Evolutionary conservation across 2,888 invertebrate species (phyloP).

Genomic region (Megalurothrips usitatus): DNA sequence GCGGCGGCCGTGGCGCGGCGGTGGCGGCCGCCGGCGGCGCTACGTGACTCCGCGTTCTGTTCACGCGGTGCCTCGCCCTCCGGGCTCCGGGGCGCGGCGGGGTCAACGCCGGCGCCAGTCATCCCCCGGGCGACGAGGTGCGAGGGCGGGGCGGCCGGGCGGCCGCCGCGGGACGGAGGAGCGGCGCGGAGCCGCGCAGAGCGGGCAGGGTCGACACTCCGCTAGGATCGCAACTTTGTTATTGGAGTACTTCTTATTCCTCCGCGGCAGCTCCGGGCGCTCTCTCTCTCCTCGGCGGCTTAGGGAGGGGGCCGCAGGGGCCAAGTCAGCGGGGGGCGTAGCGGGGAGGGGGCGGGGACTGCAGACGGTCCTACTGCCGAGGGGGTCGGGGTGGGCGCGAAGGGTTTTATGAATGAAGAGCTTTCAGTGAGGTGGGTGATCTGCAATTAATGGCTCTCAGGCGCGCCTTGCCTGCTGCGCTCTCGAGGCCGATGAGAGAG

Average conservation of each 20-base stretch:
- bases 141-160: no score
- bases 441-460: constrained; percentile 12
- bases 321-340: not conserved
- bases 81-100: no score
- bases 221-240: not conserved
- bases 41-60: no score
- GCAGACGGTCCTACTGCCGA: no score
- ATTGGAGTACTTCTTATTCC: constrained; percentile 11
- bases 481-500: not conserved
- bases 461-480: not conserved
- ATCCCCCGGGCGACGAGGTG: no score
- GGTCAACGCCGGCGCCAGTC: no score
- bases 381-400: not conserved
- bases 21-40: no score
- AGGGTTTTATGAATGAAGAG: not conserved
- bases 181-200: not conserved
- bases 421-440: not conserved
- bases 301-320: not conserved
- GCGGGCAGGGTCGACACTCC: not conserved
- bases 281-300: not conserved
- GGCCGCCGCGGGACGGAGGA: not conserved
- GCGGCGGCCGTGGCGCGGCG: no score
- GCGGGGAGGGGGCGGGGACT: no score
- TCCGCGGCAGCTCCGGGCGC: not conserved
- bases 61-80: no score